Conservation (phyloP, 2,113 vertebrate species). For the Phaethornis superciliosus region DNA sequence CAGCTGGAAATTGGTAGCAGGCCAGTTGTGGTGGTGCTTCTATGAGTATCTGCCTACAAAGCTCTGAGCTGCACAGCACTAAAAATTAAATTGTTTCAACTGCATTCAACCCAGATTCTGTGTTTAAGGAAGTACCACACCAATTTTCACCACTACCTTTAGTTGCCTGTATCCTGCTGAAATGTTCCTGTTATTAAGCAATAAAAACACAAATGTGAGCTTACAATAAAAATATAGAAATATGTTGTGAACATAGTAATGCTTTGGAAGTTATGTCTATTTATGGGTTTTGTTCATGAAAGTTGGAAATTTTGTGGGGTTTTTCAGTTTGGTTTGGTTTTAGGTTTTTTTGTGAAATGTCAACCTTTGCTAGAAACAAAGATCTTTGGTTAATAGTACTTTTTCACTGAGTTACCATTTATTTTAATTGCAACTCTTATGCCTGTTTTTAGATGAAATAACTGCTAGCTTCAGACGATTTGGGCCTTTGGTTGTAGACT, state of each 20-base stretch:
- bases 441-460: constrained; percentile 88
- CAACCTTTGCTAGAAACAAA: background rate
- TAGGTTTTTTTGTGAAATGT: background rate
- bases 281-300: background rate
- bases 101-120: background rate
- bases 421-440: background rate
- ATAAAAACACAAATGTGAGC: background rate
- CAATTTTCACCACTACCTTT: background rate
- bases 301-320: background rate
- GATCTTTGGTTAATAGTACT: background rate
- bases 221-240: background rate
- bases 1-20: background rate
- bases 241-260: background rate
- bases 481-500: constrained; percentile 96
- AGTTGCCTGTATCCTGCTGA: background rate
- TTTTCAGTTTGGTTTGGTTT: too few relatives aligned
- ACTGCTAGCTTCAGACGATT: constrained; percentile 97
- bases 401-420: background rate
- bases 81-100: background rate
- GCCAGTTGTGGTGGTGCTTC: background rate
- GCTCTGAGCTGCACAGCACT: background rate
- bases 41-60: background rate
- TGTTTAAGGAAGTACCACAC: background rate
- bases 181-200: background rate
- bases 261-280: background rate